These are phyloP conservation scores for Pseudomugil tenellus DNA, from an alignment of 2,797 vertebrate species.

Conservation along the genomic window DNA sequence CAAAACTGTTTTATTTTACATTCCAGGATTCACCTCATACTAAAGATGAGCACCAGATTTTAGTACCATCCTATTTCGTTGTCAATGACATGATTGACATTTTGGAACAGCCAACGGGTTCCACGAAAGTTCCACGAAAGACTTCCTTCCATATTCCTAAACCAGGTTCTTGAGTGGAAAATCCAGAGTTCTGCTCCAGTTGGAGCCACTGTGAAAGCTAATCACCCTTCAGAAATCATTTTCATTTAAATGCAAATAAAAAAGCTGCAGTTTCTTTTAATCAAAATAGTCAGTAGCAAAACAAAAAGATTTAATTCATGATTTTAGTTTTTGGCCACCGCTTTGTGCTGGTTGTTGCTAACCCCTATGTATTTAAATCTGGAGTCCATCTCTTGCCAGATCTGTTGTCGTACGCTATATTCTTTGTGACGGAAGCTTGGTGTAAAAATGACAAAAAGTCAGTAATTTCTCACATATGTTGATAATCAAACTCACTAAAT, in stretches of 20 bases:
- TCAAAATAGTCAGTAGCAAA: background rate
- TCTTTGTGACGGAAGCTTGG: conserved; percentile 78
- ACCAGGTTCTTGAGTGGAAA: conserved; percentile 82
- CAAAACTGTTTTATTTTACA: background rate
- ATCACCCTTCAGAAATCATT: background rate
- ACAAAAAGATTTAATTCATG: background rate
- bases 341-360: conserved; percentile 87
- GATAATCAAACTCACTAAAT: background rate
- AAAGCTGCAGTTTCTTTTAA: background rate
- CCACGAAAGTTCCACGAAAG: conserved; percentile 86
- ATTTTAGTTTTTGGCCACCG: conserved; percentile 87
- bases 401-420: conserved; percentile 81
- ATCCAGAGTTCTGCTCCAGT: conserved; percentile 87
- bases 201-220: conserved; percentile 89
- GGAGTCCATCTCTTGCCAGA: conserved; percentile 80
- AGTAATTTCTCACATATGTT: too few species aligned
- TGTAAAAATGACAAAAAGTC: background rate
- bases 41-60: conserved; percentile 83
- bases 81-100: conserved; percentile 89
- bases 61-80: conserved; percentile 89
- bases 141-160: conserved; percentile 86
- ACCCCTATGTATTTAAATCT: conserved; percentile 88
- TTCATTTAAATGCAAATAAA: too few species aligned
- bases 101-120: too few species aligned
- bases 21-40: conserved; percentile 87